Evolutionary conservation across 1,140 invertebrate genomes (phyloP), one percentile per base, ranked within the genome.

Genomic region (Magallana gigas): DNA sequence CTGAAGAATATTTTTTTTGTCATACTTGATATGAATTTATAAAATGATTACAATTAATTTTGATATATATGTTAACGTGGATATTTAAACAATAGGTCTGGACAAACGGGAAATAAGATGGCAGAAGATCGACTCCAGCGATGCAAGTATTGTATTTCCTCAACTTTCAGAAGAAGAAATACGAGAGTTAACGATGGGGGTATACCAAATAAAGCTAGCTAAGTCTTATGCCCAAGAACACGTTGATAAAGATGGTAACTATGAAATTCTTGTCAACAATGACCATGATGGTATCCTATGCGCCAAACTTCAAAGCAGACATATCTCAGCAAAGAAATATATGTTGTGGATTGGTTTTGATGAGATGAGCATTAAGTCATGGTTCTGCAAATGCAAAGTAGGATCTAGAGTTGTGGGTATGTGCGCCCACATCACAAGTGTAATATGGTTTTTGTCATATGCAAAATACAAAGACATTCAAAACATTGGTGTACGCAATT

Each of bases 321-420:
- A 85, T 80, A 29, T 80, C 4, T 57, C n/a, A 2, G 16, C 64
- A 11, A 85, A 85, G 58, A 18, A 58, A 23, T 85, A 85, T 16
- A n/a, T 57, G 11, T 56, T 59, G 4, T 86, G 71, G 57, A 59
- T 86, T 7, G 8, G 14, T 16, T 86, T 57, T 36, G 48, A 56
- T 29, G 71, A 81, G 8, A 18, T 57, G 14, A 8, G 16, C 11
- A 56, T 86, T 7, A 23, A 12, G 8, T 71, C 36, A 48, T 86
- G 85, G 85, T 86, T 81, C 60, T 86, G 85, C 23, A 59, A 81
- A 56, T 86, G 85, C 36, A 81, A 82, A 62, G 60, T 59, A 5
- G 57, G 76, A 23, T 14, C 60, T 62, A 6, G 60, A n/a, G 60
- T 62, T 62, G 60, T 62, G 14, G 60, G 60, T 14, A 62, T 62